A percentile compares a stretch with the other conserved stretches of the same genome.
Conservation (phyloP, 2,888 invertebrate species). For the Xiphydria camelus region DNA sequence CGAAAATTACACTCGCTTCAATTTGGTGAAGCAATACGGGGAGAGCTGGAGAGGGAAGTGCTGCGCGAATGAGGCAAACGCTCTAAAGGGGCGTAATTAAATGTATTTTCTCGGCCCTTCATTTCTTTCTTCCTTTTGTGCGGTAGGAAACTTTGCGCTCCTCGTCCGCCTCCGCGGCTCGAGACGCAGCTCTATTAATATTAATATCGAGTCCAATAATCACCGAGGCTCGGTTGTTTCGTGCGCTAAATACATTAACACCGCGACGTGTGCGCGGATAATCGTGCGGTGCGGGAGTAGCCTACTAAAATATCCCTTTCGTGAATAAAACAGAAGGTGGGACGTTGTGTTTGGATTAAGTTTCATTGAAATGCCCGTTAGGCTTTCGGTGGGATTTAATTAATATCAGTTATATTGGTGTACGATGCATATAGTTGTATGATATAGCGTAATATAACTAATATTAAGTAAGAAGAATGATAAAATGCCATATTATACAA, state of each 20-base stretch:
- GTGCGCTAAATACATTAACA: slow-evolving; percentile 19
- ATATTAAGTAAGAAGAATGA: too few species aligned
- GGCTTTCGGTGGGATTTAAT: too few species aligned
- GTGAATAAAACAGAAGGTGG: too few species aligned
- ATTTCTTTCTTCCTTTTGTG: slow-evolving; percentile 27
- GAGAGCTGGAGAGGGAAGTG: background rate
- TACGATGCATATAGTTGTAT: too few species aligned
- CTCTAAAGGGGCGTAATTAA: slow-evolving; percentile 35
- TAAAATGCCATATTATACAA: too few species aligned
- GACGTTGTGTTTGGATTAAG: too few species aligned
- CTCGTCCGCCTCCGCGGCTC: background rate
- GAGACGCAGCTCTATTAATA: slow-evolving; percentile 24
- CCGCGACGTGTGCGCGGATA: too few species aligned
- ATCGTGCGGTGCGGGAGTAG: too few species aligned
- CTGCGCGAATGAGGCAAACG: background rate
- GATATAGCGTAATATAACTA: too few species aligned
- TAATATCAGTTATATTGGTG: too few species aligned
- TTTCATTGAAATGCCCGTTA: too few species aligned
- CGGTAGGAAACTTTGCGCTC: slow-evolving; percentile 24
- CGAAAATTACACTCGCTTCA: slow-evolving; percentile 13
- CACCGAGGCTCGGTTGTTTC: slow-evolving; percentile 22
- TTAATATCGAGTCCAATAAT: slow-evolving; percentile 31
- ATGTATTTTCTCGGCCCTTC: slow-evolving; percentile 32
- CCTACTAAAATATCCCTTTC: too few species aligned
- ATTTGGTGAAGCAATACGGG: background rate